phyloP scores from a whole-genome alignment of 1,140 invertebrate genomes.

The Drosophila tani region DNA sequence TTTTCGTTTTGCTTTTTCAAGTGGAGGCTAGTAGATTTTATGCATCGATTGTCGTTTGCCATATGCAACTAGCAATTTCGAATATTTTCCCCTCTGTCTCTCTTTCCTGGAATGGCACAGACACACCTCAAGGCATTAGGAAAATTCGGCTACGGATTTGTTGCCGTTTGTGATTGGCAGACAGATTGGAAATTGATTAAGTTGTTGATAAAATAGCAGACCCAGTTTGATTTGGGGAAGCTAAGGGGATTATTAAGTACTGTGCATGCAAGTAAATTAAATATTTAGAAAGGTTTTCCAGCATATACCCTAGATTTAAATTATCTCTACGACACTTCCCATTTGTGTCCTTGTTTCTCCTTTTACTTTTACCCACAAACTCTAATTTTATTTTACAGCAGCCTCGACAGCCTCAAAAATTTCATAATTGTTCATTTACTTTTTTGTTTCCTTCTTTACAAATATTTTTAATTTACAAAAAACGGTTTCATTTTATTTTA shows the following conservation, averaged over 20 bases:
- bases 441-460: background rate
- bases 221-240: background rate
- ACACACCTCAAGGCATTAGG: conserved; percentile 42
- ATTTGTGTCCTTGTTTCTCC: background rate
- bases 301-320: too few species aligned
- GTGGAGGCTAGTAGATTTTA: conserved; percentile 15
- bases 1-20: background rate
- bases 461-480: conserved; percentile 22
- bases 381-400: background rate
- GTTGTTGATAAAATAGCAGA: conserved; percentile 20
- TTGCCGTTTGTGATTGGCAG: conserved; percentile 23
- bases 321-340: background rate
- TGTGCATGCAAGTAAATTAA: conserved; percentile 3
- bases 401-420: background rate
- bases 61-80: conserved; percentile 53
- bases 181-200: conserved; percentile 40
- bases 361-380: too few species aligned
- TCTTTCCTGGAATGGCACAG: conserved; percentile 22
- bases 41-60: conserved; percentile 56
- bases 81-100: conserved; percentile 11
- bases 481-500: conserved; percentile 10
- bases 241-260: conserved; percentile 5
- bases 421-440: background rate
- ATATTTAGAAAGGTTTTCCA: background rate
- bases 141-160: conserved; percentile 36